A percentile compares a stretch with the other conserved stretches of the same genome.
Evolutionary conservation across 2,797 vertebrate species (phyloP).

Genomic region (Phaenicophaeus curvirostris): DNA sequence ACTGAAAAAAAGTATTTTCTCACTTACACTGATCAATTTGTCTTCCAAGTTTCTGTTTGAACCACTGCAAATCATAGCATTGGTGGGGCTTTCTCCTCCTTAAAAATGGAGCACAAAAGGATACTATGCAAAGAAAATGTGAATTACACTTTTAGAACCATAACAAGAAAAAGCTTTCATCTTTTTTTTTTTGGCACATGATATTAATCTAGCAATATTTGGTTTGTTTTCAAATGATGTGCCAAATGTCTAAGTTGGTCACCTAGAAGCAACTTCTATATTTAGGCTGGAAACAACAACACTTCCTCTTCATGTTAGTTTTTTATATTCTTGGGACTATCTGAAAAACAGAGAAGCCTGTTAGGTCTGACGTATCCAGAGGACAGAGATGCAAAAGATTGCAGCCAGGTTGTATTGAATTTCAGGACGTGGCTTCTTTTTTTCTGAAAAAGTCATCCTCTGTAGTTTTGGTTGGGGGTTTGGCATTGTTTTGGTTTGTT

Average conservation of each 20-base stretch:
- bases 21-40: neutral
- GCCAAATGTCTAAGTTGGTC: neutral
- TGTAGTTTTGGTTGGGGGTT: neutral
- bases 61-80: neutral
- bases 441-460: neutral
- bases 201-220: neutral
- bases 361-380: neutral
- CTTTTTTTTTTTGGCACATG: neutral
- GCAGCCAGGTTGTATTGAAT: neutral
- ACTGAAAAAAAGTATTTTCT: neutral
- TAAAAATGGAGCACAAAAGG: neutral
- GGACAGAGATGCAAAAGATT: neutral
- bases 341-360: neutral
- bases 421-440: neutral
- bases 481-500: neutral
- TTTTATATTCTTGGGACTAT: neutral
- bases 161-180: neutral
- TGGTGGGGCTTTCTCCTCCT: neutral
- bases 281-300: neutral
- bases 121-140: neutral
- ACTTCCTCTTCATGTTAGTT: neutral
- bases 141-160: neutral
- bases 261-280: neutral
- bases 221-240: neutral
- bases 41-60: neutral